These are phyloP conservation scores for Vicugna pacos DNA, from an alignment of 2,113 vertebrate genomes.

Conservation along the genomic window DNA sequence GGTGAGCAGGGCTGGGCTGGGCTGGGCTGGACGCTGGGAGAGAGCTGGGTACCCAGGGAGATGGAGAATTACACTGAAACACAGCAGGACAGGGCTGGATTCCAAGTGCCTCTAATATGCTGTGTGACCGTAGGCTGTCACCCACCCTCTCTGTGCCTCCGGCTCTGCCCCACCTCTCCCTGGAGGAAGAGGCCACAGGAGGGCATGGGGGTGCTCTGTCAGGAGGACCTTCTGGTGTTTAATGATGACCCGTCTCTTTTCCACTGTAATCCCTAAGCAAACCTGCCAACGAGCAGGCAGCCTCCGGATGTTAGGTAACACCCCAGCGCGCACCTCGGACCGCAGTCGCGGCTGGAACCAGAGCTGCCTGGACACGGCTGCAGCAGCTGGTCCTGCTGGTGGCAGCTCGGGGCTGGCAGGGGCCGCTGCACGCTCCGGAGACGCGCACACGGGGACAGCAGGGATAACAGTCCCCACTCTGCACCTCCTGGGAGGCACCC, in stretches of 20 bases:
- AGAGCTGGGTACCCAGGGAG: accelerated
- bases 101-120: accelerated
- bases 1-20: accelerated
- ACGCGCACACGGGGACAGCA: accelerated
- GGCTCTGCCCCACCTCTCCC: neutral
- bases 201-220: neutral
- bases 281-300: neutral
- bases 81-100: neutral
- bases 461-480: accelerated
- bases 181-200: neutral
- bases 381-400: neutral
- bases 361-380: neutral
- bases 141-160: neutral
- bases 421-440: neutral
- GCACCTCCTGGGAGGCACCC: neutral
- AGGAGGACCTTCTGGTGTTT: neutral
- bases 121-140: neutral
- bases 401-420: neutral
- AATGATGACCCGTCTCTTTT: accelerated
- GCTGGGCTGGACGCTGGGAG: no score
- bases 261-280: neutral
- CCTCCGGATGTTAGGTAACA: constrained; percentile 43
- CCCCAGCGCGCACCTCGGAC: neutral
- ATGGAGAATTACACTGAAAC: neutral
- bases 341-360: neutral